Base-by-base conservation (phyloP, 2,113 vertebrate species). In the Lepus europaeus region DNA sequence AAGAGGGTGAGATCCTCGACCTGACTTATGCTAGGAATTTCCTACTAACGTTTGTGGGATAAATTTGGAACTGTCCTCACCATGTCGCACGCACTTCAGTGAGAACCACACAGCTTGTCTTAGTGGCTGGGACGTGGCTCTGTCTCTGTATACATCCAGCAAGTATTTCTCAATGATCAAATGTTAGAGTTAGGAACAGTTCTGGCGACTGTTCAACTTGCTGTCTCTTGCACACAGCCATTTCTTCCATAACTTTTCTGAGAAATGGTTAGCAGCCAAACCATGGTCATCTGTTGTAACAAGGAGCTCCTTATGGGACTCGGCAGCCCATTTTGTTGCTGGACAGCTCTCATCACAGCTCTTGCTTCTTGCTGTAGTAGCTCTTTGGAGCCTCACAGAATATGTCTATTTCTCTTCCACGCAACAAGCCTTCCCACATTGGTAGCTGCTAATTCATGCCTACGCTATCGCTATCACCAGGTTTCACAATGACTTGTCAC, bases 21-120 rank as follows among this genome's bases (percentile, higher is more conserved):
- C 74, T 86, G 86, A 87, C n/a, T 59, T 56, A 59, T 45, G 33
- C 78, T 59, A 81, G 81, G 56, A 86, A 92, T 91, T 93, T 88
- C 69, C 86, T 91, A 56, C 23, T 45, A 73, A 89, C 14, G 68
- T 70, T 86, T 51, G 64, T 2, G 11, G 31, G 14, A 49, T 87
- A 9, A 83, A 45, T 82, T 49, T 82, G 29, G 59, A 87, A 51
- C 66, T 68, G 12, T 77, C 33, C 25, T 95, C 39, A 45, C 13
- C n/a, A 39, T 23, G 11, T 13, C n/a, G 22, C 56, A 22, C 78
- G 83, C 63, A 82, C 68, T 69, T 39, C 56, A 83, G 51, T 70
- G 66, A 94, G 69, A 85, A 91, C 27, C 39, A 59, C 3, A 12
- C 31, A 14, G 45, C 33, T 36, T 19, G 59, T 68, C 39, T 45